Evolutionary conservation across 2,797 vertebrate genomes (phyloP).

Genomic region (Falco peregrinus): DNA sequence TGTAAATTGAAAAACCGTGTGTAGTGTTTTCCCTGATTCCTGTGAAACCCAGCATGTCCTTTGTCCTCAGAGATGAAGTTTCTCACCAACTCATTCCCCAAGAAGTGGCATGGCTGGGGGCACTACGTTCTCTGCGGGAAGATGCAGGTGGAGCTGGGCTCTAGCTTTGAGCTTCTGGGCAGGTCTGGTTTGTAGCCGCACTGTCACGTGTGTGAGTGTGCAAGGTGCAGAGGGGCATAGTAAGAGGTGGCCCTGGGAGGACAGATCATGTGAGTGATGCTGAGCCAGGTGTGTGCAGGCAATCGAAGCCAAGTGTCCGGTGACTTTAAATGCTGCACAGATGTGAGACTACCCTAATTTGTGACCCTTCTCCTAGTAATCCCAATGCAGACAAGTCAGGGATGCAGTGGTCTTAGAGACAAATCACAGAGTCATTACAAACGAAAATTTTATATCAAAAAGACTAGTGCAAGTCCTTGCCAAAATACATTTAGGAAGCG

Average conservation of each 20-base stretch:
- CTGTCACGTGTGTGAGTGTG: background rate
- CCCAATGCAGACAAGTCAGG: background rate
- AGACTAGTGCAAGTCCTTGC: background rate
- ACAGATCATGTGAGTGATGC: background rate
- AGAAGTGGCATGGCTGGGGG: background rate
- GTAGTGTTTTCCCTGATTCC: background rate
- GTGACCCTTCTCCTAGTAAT: background rate
- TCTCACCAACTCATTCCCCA: background rate
- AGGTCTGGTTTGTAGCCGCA: background rate
- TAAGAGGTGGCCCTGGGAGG: background rate
- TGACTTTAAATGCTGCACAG: background rate
- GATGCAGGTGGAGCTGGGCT: background rate
- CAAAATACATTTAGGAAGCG: background rate
- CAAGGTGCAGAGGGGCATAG: background rate
- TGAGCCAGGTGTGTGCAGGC: background rate
- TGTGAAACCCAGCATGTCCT: background rate
- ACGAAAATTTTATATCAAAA: background rate
- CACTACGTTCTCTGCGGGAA: fast-evolving
- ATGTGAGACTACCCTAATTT: background rate
- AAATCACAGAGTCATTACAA: background rate
- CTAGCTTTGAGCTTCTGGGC: background rate
- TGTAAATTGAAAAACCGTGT: background rate
- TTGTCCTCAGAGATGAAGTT: background rate
- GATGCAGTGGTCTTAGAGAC: background rate
- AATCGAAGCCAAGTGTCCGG: background rate